Conservation (phyloP, 2,888 invertebrate species). For the Chelonus formosanus region DNA sequence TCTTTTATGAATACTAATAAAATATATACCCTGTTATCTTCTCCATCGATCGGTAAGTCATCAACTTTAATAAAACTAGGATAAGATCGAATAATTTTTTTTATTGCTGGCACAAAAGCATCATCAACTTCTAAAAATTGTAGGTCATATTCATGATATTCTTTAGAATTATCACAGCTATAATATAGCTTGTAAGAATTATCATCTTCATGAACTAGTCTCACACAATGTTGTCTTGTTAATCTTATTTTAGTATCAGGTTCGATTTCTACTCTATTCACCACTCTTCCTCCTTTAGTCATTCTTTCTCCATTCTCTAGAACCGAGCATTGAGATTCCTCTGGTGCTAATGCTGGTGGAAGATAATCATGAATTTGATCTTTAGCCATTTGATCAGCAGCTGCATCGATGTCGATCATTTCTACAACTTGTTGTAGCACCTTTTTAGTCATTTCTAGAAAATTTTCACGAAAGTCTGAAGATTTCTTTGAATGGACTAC, state of each 20-base stretch:
- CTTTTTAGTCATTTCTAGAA: slow-evolving; percentile 65
- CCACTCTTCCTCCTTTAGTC: slow-evolving; percentile 71
- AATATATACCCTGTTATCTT: slow-evolving; percentile 71
- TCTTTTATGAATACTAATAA: slow-evolving; percentile 2
- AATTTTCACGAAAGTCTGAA: slow-evolving; percentile 60
- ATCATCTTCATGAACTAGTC: slow-evolving; percentile 75
- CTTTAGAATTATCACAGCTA: slow-evolving; percentile 83
- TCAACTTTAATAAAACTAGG: slow-evolving; percentile 80
- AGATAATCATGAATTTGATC: slow-evolving; percentile 86
- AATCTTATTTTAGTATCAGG: slow-evolving; percentile 73
- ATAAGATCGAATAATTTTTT: slow-evolving; percentile 76
- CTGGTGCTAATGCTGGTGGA: slow-evolving; percentile 79
- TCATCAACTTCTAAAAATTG: slow-evolving; percentile 80
- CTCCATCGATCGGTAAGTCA: slow-evolving; percentile 73
- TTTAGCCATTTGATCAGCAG: slow-evolving; percentile 87
- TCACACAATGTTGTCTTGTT: slow-evolving; percentile 62
- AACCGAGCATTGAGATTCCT: slow-evolving; percentile 76
- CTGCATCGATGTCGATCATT: slow-evolving; percentile 72
- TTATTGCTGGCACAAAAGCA: slow-evolving; percentile 75
- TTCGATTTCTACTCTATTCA: slow-evolving; percentile 73
- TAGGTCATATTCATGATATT: slow-evolving; percentile 84
- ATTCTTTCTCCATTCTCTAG: slow-evolving; percentile 78
- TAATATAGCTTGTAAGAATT: slow-evolving; percentile 77
- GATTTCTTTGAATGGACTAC: slow-evolving; percentile 66
- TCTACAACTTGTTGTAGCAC: slow-evolving; percentile 61